Conservation (phyloP, 2,113 vertebrate species). For the Anarhynchus alexandrinus region DNA sequence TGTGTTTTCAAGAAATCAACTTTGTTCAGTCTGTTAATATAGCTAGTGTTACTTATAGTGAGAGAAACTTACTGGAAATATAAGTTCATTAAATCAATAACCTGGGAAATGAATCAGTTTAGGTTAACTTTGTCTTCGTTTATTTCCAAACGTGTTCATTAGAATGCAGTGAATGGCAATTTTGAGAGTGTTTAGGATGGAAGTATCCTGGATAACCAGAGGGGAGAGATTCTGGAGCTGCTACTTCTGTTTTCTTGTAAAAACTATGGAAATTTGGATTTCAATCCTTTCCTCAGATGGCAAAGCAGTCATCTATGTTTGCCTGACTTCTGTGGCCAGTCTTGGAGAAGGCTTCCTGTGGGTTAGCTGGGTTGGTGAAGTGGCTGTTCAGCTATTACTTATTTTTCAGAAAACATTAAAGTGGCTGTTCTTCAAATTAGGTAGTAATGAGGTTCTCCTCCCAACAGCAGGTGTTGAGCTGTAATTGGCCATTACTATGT, state of each 20-base stretch:
- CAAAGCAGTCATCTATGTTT: neutral
- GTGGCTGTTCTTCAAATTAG: constrained; percentile 47
- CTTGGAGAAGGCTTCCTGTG: neutral
- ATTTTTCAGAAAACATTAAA: constrained; percentile 14
- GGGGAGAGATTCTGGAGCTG: neutral
- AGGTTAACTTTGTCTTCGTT: neutral
- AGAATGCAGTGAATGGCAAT: neutral
- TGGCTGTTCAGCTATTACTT: constrained; percentile 1
- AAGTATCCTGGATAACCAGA: neutral
- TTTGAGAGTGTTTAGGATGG: neutral
- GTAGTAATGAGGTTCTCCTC: constrained; percentile 3
- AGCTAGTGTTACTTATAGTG: constrained; percentile 17
- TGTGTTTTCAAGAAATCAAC: constrained; percentile 15
- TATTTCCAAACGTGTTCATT: neutral
- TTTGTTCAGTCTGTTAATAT: neutral
- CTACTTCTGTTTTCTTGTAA: neutral
- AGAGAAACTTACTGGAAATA: constrained; percentile 17
- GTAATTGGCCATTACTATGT: constrained; percentile 67
- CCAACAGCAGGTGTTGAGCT: constrained; percentile 47
- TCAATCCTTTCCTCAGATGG: neutral
- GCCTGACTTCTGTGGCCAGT: neutral
- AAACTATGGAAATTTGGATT: neutral
- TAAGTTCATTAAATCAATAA: neutral
- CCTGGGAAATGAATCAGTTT: neutral
- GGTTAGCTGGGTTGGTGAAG: neutral